Conservation (phyloP, 2,888 invertebrate species). For the Metopia argyrocephala region DNA sequence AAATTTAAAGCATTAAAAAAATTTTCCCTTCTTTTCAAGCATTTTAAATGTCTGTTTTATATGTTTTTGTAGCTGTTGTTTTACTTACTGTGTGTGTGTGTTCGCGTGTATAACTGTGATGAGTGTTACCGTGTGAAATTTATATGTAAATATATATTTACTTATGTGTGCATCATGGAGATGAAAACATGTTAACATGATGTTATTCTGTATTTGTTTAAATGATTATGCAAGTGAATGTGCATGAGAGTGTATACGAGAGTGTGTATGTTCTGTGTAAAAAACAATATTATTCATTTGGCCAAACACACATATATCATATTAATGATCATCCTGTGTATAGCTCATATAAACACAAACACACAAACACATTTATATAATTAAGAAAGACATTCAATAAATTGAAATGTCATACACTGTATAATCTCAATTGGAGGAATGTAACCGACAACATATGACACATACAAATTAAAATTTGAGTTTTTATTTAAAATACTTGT, state of each 20-base stretch:
- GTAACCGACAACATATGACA: not conserved
- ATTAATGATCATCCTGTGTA: constrained; percentile 34
- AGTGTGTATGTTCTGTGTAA: not conserved
- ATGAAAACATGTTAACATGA: constrained; percentile 15
- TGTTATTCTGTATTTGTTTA: not conserved
- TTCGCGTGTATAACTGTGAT: no score
- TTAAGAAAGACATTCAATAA: not conserved
- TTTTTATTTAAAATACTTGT: no score
- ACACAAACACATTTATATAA: not conserved
- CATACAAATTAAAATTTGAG: not conserved
- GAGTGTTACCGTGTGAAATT: no score
- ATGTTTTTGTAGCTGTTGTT: not conserved
- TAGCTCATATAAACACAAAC: not conserved
- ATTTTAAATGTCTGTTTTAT: not conserved
- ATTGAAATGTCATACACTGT: constrained; percentile 25
- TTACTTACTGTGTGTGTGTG: not conserved
- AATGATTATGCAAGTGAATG: not conserved
- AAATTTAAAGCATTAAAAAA: no score
- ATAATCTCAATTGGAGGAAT: not conserved
- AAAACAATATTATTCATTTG: constrained; percentile 16
- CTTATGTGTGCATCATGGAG: not conserved
- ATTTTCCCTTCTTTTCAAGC: no score
- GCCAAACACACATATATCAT: constrained; percentile 46
- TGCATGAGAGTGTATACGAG: not conserved
- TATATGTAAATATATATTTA: not conserved